phyloP scores from a whole-genome alignment of 2,888 invertebrate genomes.

The Sphaerophoria rueppellii region DNA sequence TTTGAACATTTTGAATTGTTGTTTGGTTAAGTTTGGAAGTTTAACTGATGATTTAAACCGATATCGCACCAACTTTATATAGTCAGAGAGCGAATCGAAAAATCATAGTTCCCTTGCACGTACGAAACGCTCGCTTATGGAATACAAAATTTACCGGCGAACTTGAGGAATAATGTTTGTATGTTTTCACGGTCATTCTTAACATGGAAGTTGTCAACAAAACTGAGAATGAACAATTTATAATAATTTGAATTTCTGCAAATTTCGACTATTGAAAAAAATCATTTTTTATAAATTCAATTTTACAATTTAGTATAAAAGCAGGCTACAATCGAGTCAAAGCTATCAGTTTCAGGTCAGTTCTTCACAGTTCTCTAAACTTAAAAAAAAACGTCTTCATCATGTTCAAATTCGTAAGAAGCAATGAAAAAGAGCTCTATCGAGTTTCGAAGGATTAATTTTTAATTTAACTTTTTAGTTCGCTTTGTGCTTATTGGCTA shows the following conservation, averaged over 20 bases:
- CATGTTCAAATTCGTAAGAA: constrained; percentile 68
- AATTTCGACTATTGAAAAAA: too few species aligned
- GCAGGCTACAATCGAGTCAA: neutral
- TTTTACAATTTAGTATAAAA: constrained; percentile 42
- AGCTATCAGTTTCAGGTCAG: constrained; percentile 55
- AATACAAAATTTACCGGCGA: too few species aligned
- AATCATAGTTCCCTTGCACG: too few species aligned
- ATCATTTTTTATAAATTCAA: neutral
- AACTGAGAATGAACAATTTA: too few species aligned
- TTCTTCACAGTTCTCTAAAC: neutral
- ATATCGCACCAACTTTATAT: neutral
- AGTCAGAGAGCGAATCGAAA: too few species aligned
- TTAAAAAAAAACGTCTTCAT: constrained; percentile 8
- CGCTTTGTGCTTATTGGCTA: constrained; percentile 77
- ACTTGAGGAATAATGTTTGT: too few species aligned
- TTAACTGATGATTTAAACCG: constrained; percentile 23
- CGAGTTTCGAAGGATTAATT: neutral
- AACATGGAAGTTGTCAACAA: too few species aligned
- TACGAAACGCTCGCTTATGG: too few species aligned
- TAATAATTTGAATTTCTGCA: too few species aligned
- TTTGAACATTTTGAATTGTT: constrained; percentile 57
- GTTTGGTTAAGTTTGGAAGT: constrained; percentile 31
- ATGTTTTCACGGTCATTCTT: too few species aligned
- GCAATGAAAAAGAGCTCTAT: neutral
- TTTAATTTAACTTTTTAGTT: constrained; percentile 24